Evolutionary conservation across 2,113 vertebrate genomes (phyloP).

Genomic region (Calidris pugnax): DNA sequence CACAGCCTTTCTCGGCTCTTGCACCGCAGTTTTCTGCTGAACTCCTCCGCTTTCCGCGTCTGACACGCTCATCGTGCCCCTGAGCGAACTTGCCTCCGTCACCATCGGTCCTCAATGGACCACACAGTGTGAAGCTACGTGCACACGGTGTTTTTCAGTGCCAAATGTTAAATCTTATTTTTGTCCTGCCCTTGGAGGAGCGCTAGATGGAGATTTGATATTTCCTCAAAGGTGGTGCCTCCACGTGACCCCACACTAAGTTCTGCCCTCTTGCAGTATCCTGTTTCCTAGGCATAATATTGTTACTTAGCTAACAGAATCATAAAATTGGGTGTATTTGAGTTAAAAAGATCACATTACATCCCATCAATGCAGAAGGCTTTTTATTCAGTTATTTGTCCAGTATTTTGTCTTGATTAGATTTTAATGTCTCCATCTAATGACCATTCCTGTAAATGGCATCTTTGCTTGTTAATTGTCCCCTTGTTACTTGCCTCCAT

Average conservation of each 20-base stretch:
- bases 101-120: fast-evolving
- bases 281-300: not conserved
- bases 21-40: not conserved
- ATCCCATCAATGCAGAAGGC: not conserved
- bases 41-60: not conserved
- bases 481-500: not conserved
- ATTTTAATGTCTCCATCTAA: not conserved
- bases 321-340: not conserved
- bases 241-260: fast-evolving
- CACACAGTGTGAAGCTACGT: fast-evolving
- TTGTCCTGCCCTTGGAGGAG: not conserved
- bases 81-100: fast-evolving
- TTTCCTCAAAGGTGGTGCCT: not conserved
- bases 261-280: not conserved
- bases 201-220: not conserved
- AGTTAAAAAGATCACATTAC: not conserved
- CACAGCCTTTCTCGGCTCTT: not conserved
- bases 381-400: not conserved
- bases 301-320: not conserved
- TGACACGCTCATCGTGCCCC: fast-evolving
- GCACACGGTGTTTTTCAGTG: fast-evolving
- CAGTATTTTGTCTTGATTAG: not conserved
- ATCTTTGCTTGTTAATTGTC: not conserved
- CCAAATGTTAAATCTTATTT: not conserved
- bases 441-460: not conserved